Conservation (phyloP, 2,797 vertebrate species). For the Enoplosus armatus region DNA sequence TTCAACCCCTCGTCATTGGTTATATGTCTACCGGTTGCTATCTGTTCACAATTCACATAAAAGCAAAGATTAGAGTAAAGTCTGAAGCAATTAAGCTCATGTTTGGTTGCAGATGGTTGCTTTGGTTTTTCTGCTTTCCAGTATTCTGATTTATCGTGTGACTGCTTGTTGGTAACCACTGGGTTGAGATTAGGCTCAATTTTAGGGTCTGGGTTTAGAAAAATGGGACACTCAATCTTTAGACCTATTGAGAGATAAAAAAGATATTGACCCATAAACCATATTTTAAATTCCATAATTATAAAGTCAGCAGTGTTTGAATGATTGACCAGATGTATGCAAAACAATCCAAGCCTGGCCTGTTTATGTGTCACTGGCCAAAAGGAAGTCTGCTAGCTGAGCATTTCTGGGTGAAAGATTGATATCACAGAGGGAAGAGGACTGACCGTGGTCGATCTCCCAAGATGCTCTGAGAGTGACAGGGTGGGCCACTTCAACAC, state of each 20-base stretch:
- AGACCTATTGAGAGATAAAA: not conserved
- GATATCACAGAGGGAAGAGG: slow-evolving; percentile 13
- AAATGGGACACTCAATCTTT: not conserved
- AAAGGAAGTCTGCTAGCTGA: slow-evolving; percentile 53
- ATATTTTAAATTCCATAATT: not conserved
- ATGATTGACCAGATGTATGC: not conserved
- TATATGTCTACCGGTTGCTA: not conserved
- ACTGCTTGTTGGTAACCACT: not conserved
- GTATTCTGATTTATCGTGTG: not conserved
- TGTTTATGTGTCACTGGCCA: slow-evolving; percentile 33
- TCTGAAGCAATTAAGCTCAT: not conserved
- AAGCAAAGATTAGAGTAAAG: not conserved
- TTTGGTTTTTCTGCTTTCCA: not conserved
- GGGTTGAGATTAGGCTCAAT: not conserved
- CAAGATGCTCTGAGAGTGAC: slow-evolving; percentile 60
- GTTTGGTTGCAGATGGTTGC: not conserved
- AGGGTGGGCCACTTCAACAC: slow-evolving; percentile 41
- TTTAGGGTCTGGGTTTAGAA: not conserved
- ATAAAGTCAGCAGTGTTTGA: slow-evolving; percentile 8
- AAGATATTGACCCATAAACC: not conserved
- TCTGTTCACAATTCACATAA: not conserved
- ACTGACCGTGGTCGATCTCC: slow-evolving; percentile 32
- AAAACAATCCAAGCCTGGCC: slow-evolving; percentile 14
- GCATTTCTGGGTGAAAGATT: slow-evolving; percentile 34
- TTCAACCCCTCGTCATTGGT: not conserved